These are phyloP conservation scores for Neosilurus hyrtlii DNA, from an alignment of 2,797 vertebrate genomes.

Conservation along the genomic window DNA sequence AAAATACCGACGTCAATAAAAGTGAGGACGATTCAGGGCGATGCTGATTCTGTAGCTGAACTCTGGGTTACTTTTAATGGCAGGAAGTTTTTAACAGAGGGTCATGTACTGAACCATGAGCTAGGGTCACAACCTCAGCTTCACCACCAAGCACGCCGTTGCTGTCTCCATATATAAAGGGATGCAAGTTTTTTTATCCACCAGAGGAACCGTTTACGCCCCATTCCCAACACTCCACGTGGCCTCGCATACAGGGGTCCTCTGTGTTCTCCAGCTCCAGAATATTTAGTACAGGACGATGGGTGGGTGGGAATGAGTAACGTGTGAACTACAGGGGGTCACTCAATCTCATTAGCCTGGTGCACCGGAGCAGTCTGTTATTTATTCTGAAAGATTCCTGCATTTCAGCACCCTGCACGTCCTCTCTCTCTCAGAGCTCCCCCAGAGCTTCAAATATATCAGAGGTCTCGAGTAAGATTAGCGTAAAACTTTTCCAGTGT, in stretches of 20 bases:
- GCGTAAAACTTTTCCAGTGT: neutral
- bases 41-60: constrained; percentile 37
- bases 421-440: constrained; percentile 52
- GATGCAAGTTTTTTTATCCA: neutral
- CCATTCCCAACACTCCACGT: neutral
- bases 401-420: constrained; percentile 57
- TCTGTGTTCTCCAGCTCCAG: constrained; percentile 1
- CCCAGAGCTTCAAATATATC: neutral
- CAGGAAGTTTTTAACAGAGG: constrained; percentile 59
- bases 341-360: constrained; percentile 56
- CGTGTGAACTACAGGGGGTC: constrained; percentile 61
- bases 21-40: constrained; percentile 34
- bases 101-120: constrained; percentile 53
- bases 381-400: constrained; percentile 62
- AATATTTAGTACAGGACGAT: neutral
- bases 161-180: neutral
- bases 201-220: constrained; percentile 11
- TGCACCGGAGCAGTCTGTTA: constrained; percentile 58
- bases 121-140: constrained; percentile 32
- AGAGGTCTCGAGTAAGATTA: neutral
- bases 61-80: constrained; percentile 43
- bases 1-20: constrained; percentile 30
- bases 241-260: constrained; percentile 7
- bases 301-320: constrained; percentile 28
- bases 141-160: constrained; percentile 3